These are phyloP conservation scores for Lasioglossum vierecki DNA, from an alignment of 2,888 invertebrate species.

Conservation along the genomic window DNA sequence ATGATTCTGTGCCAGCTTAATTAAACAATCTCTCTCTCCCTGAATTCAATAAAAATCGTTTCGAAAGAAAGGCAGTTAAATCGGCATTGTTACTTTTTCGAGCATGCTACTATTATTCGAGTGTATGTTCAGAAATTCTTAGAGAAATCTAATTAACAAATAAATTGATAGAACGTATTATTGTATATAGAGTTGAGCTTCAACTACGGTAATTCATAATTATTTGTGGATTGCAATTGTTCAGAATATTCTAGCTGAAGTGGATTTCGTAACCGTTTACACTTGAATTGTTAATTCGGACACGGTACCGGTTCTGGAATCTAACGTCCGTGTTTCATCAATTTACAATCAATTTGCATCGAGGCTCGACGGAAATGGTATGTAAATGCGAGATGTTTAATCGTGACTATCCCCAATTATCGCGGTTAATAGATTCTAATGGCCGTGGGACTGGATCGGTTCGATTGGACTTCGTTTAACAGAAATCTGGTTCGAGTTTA, in stretches of 20 bases:
- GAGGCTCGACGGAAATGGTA: conserved; percentile 23
- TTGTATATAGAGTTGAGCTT: too few relatives aligned
- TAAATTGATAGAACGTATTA: not conserved
- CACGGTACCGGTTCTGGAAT: conserved; percentile 32
- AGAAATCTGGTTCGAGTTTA: conserved; percentile 16
- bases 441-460: conserved; percentile 22
- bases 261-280: not conserved
- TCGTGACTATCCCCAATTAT: conserved; percentile 53
- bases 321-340: conserved; percentile 24
- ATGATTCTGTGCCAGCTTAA: not conserved
- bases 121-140: too few relatives aligned
- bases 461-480: conserved; percentile 36
- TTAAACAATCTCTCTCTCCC: not conserved
- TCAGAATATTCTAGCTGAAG: not conserved
- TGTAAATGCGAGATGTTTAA: conserved; percentile 41
- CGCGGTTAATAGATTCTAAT: conserved; percentile 53
- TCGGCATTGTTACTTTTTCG: not conserved
- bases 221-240: not conserved
- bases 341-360: not conserved
- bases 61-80: not conserved
- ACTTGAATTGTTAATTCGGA: conserved; percentile 23
- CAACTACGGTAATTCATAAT: not conserved
- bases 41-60: not conserved
- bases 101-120: too few relatives aligned
- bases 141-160: not conserved